Evolutionary conservation across 2,113 vertebrate species (phyloP).

Genomic region (Proterorhinus semilunaris): DNA sequence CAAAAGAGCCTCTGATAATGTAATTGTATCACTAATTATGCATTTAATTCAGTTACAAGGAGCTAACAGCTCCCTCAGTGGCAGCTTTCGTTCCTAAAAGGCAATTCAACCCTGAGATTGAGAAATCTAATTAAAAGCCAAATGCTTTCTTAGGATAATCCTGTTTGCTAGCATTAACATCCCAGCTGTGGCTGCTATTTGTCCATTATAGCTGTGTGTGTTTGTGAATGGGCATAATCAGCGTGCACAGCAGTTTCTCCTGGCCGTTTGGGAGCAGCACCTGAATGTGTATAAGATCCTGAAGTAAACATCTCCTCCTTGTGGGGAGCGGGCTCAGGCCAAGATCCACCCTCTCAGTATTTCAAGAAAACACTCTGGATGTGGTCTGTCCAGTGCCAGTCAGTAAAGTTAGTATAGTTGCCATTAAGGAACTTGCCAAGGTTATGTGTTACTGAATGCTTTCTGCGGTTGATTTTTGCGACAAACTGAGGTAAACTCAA

Average conservation of each 20-base stretch:
- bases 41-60: constrained; percentile 98
- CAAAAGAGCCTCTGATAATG: constrained; percentile 87
- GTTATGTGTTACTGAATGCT: background rate
- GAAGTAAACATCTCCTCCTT: constrained; percentile 50
- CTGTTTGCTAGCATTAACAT: constrained; percentile 98
- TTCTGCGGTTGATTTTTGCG: background rate
- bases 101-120: constrained; percentile 93
- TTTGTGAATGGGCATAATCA: constrained; percentile 21
- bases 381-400: background rate
- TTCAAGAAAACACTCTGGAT: constrained; percentile 13
- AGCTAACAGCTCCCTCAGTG: constrained; percentile 95
- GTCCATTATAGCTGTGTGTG: constrained; percentile 78
- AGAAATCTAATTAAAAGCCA: constrained; percentile 96
- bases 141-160: constrained; percentile 97
- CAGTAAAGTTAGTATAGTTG: background rate
- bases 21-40: constrained; percentile 96
- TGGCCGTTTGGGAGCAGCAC: constrained; percentile 40
- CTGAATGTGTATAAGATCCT: constrained; percentile 36
- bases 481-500: background rate
- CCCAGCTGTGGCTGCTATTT: constrained; percentile 96
- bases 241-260: constrained; percentile 15
- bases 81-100: constrained; percentile 95
- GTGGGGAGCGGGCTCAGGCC: constrained; percentile 21
- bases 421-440: no score
- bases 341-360: constrained; percentile 20